A percentile compares a stretch with the other conserved stretches of the same genome.
Evolutionary conservation across 2,888 invertebrate species (phyloP).

Genomic region (Pristionchus exspectatus): DNA sequence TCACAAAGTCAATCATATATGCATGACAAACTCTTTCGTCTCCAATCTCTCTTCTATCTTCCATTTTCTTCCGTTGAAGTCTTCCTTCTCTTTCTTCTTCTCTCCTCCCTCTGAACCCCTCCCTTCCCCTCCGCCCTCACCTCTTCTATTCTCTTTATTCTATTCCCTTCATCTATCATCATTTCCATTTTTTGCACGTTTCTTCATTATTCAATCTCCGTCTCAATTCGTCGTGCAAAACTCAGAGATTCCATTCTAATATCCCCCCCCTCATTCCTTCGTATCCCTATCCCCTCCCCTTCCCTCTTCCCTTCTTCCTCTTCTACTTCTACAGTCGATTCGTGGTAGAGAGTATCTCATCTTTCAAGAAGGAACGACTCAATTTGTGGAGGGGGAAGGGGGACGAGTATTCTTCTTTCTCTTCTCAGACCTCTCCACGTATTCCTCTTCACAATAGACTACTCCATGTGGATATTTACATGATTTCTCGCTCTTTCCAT

Average conservation of each 20-base stretch:
- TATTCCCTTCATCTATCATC: neutral
- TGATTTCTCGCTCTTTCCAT: conserved; percentile 5
- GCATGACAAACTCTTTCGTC: conserved; percentile 41
- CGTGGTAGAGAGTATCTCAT: neutral
- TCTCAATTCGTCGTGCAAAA: neutral
- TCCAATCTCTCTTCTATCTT: conserved; percentile 27
- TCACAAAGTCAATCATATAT: conserved; percentile 46
- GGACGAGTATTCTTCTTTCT: neutral
- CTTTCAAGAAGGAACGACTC: conserved; percentile 1
- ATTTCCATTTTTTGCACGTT: conserved; percentile 13
- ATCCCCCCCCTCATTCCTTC: neutral
- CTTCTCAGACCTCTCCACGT: neutral
- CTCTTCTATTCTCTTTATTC: neutral
- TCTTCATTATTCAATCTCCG: conserved; percentile 28
- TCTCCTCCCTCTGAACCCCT: neutral
- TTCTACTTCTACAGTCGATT: neutral
- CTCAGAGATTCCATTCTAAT: neutral
- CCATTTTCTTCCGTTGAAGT: conserved; percentile 31
- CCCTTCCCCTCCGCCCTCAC: neutral
- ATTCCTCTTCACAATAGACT: conserved; percentile 1
- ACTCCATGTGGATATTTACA: neutral
- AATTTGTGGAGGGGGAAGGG: neutral
- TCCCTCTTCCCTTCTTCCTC: neutral
- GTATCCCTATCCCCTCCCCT: neutral
- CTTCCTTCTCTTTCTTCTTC: conserved; percentile 18